Base-by-base conservation (phyloP, 2,113 vertebrate species). In the Verasper variegatus region DNA sequence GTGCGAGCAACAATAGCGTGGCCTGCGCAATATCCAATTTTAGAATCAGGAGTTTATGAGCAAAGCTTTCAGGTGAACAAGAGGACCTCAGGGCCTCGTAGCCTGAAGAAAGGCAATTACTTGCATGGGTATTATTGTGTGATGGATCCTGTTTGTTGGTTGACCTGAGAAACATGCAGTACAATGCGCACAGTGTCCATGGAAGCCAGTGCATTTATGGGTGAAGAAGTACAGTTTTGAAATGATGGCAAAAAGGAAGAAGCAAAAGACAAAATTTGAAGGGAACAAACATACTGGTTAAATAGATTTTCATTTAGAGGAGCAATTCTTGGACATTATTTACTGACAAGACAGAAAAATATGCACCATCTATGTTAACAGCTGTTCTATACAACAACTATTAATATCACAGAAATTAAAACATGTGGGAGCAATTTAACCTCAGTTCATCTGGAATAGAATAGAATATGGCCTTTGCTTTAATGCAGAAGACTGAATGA, bases 41-140 rank as follows among this genome's bases (percentile, higher is more conserved):
- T 90, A 91, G 86, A 91, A 92, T 94, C 89, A 88, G 81, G 88
- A 88, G 83, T 94, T 94, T 93, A 93, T 94, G 93, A 94, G 92
- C 83, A 92, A 88, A 92, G 92, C 90, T 91, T 93, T 92, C 74
- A 78, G 83, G 18, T 73, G 88, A 88, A 91, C 86, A 92, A 93
- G 81, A 92, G 89, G 88, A 93, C 93, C 94, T 93, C 87, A 59
- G 92, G 93, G 92, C 89, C 93, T 88, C 76, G 83, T 92, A 87
- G 89, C 92, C 90, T 66, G 82, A 88, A 94, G 91, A 94, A 92
- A 91, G 91, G 86, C 93, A 91, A 94, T 94, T 94, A 94, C 92
- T 94, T 93, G 92, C 93, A 92, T 91, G 87, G 91, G 86, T 89
- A 91, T 94, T 94, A 93, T 89, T 88, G 86, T 89, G 91, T 93